Evolutionary conservation across 2,888 invertebrate genomes (phyloP).

Genomic region (Alloscopus bannaensis): DNA sequence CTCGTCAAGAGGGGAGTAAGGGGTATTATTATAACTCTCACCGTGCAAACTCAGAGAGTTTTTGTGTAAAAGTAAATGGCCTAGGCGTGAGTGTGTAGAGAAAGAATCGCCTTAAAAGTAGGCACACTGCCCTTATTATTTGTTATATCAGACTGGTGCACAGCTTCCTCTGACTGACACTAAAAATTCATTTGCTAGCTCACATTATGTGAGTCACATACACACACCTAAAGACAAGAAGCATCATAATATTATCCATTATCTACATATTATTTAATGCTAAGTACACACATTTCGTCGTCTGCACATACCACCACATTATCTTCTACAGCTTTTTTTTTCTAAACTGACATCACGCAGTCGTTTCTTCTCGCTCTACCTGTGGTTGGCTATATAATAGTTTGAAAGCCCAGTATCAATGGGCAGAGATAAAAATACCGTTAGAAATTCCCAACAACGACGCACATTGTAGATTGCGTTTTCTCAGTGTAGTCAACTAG

Average conservation of each 20-base stretch:
- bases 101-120: conserved; percentile 17
- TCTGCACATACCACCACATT: neutral
- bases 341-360: too few relatives aligned
- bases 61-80: too few relatives aligned
- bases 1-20: too few relatives aligned
- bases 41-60: too few relatives aligned
- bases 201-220: neutral
- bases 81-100: too few relatives aligned
- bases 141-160: conserved; percentile 25
- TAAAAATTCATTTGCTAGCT: conserved; percentile 24
- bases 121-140: conserved; percentile 31
- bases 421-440: conserved; percentile 57
- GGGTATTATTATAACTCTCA: too few relatives aligned
- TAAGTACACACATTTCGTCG: too few relatives aligned
- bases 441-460: conserved; percentile 36
- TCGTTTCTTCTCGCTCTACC: too few relatives aligned
- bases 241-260: neutral
- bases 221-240: neutral
- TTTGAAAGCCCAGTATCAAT: conserved; percentile 51
- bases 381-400: conserved; percentile 9
- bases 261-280: too few relatives aligned
- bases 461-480: too few relatives aligned
- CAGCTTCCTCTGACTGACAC: conserved; percentile 36
- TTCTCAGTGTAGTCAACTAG: too few relatives aligned
- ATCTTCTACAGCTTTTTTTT: conserved; percentile 1